Conservation (phyloP, 2,113 vertebrate genomes). For the Peromyscus maniculatus region DNA sequence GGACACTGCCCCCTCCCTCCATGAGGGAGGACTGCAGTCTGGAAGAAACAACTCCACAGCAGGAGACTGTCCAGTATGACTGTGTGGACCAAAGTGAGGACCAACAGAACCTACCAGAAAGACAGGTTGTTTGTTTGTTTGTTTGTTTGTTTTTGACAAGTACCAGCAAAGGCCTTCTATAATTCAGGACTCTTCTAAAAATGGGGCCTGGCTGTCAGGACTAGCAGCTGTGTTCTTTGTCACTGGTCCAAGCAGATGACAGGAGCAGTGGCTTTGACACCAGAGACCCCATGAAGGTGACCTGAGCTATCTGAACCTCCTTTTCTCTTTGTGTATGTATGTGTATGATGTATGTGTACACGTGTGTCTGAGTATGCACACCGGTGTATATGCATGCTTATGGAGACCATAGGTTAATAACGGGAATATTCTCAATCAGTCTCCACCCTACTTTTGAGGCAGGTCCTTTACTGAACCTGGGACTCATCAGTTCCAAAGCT, state of each 20-base stretch:
- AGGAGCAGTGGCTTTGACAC: neutral
- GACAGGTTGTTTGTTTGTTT: neutral
- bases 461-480: neutral
- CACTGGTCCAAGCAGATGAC: neutral
- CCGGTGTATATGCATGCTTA: neutral
- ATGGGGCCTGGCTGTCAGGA: neutral
- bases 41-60: neutral
- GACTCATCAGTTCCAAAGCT: neutral
- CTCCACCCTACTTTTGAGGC: neutral
- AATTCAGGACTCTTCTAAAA: neutral
- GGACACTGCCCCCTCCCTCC: neutral
- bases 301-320: neutral
- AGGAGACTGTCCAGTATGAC: neutral
- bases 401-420: neutral
- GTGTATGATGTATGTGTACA: neutral
- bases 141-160: neutral
- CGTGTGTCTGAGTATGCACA: neutral
- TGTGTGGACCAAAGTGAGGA: neutral
- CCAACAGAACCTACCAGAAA: neutral
- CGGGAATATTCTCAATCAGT: neutral
- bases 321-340: neutral
- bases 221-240: neutral
- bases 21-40: neutral
- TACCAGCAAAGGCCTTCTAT: neutral
- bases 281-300: neutral